Evolutionary conservation across 2,113 vertebrate genomes (phyloP).

Genomic region (Leucosticte australis): DNA sequence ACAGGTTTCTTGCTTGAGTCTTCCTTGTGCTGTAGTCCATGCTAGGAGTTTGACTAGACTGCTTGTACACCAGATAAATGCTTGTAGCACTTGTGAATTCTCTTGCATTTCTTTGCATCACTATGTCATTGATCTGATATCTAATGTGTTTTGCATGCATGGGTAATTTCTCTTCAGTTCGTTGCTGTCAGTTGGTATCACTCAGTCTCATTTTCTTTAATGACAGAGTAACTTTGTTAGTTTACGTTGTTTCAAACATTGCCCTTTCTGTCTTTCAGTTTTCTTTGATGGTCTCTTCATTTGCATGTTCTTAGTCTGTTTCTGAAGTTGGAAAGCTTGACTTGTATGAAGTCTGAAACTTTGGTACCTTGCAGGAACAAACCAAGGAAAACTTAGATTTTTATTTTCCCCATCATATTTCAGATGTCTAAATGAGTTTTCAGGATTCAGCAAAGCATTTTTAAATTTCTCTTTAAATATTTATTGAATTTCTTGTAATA

Average conservation of each 20-base stretch:
- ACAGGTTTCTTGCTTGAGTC: neutral
- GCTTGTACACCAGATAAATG: neutral
- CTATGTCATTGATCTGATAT: neutral
- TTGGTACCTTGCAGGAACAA: neutral
- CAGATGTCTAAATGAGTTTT: slow-evolving; percentile 9
- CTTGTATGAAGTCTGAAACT: neutral
- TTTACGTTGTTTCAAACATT: neutral
- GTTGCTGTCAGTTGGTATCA: neutral
- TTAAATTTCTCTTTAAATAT: slow-evolving; percentile 44
- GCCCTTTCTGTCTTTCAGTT: neutral
- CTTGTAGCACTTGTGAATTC: neutral
- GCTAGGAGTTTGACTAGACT: neutral
- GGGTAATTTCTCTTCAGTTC: neutral
- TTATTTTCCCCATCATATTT: neutral
- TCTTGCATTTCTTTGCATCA: neutral
- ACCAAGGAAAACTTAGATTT: neutral
- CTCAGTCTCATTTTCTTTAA: neutral
- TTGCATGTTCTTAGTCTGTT: neutral
- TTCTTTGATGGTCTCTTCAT: neutral
- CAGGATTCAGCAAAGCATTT: slow-evolving; percentile 13
- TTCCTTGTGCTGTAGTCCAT: neutral
- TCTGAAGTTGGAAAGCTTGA: neutral
- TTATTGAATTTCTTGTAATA: slow-evolving; percentile 53
- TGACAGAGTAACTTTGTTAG: neutral
- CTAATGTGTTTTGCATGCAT: neutral